A percentile compares a stretch with the other conserved stretches of the same genome.
Evolutionary conservation across 2,113 vertebrate genomes (phyloP).

Genomic region (Bostrychus sinensis): DNA sequence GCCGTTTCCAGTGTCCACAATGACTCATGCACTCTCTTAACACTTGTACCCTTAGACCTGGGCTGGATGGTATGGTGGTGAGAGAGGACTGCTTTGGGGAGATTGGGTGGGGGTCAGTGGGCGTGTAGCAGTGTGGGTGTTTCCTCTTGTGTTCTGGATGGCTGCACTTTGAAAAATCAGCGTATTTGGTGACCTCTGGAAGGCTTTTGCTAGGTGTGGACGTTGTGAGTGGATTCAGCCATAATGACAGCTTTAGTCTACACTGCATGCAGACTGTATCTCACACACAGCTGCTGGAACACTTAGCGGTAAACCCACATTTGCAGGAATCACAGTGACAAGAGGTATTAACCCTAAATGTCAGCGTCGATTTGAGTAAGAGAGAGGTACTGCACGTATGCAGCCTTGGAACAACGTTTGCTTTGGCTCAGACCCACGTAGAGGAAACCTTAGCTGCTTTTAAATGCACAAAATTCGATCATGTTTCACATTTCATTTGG

Average conservation of each 20-base stretch:
- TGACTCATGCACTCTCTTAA: constrained; percentile 51
- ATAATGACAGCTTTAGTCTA: constrained; percentile 52
- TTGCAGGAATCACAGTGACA: constrained; percentile 68
- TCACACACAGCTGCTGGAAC: constrained; percentile 50
- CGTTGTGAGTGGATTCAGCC: constrained; percentile 51
- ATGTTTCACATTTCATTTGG: constrained; percentile 52
- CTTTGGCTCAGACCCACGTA: constrained; percentile 40
- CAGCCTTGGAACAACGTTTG: constrained; percentile 40
- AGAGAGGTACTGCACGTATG: constrained; percentile 42
- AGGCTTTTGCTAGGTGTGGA: constrained; percentile 66
- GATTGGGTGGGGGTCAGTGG: constrained; percentile 36
- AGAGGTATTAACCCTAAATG: constrained; percentile 68
- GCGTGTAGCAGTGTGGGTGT: constrained; percentile 48
- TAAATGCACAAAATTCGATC: constrained; percentile 37
- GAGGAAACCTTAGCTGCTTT: constrained; percentile 51
- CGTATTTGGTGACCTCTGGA: constrained; percentile 52
- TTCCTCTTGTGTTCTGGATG: constrained; percentile 48
- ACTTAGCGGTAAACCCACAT: constrained; percentile 56
- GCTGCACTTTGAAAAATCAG: constrained; percentile 29
- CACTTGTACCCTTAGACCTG: constrained; percentile 39
- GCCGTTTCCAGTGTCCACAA: constrained; percentile 45
- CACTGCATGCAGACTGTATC: constrained; percentile 18
- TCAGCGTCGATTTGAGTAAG: constrained; percentile 58
- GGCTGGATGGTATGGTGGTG: constrained; percentile 20
- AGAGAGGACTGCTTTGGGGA: constrained; percentile 18